Percentiles rank a stretch among this genome's conserved stretches.
Conservation (phyloP, 2,888 invertebrate species). For the Caenorhabditis sp. region DNA sequence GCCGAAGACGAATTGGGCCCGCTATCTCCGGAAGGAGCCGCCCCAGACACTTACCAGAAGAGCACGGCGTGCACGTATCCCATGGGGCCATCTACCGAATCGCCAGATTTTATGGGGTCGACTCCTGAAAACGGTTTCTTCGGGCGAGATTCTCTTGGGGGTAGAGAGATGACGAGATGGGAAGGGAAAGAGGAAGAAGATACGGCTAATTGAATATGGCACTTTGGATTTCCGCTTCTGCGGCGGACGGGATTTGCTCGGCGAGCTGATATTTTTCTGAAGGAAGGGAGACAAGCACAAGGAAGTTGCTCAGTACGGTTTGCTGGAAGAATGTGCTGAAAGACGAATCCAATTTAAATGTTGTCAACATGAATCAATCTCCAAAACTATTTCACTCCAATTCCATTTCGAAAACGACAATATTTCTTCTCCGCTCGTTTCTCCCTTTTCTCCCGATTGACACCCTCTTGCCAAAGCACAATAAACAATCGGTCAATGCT, state of each 20-base stretch:
- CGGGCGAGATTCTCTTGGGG: neutral
- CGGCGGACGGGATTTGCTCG: too few relatives aligned
- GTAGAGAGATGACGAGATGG: too few relatives aligned
- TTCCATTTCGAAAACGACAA: too few relatives aligned
- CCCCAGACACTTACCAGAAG: slow-evolving; percentile 55
- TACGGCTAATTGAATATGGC: neutral
- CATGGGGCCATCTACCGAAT: slow-evolving; percentile 57
- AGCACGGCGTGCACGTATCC: slow-evolving; percentile 55
- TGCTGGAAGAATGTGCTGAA: too few relatives aligned
- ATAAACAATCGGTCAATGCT: slow-evolving; percentile 24
- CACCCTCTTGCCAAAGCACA: slow-evolving; percentile 23
- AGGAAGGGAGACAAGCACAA: too few relatives aligned
- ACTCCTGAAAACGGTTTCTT: slow-evolving; percentile 2
- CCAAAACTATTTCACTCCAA: slow-evolving; percentile 15
- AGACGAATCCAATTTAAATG: too few relatives aligned
- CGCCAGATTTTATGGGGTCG: slow-evolving; percentile 41
- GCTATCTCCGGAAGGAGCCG: slow-evolving; percentile 30
- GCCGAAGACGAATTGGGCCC: slow-evolving; percentile 45
- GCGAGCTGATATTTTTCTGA: too few relatives aligned
- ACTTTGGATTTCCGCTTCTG: slow-evolving; percentile 2
- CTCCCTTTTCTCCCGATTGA: slow-evolving; percentile 16
- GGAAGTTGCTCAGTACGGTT: too few relatives aligned
- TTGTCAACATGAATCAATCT: slow-evolving; percentile 7
- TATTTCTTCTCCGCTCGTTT: neutral
- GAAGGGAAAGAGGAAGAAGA: slow-evolving; percentile 1